A percentile compares a stretch with the other conserved stretches of the same genome.
These are phyloP conservation scores for Aricia artaxerxes DNA, from an alignment of 2,888 invertebrate genomes.

Conservation along the genomic window DNA sequence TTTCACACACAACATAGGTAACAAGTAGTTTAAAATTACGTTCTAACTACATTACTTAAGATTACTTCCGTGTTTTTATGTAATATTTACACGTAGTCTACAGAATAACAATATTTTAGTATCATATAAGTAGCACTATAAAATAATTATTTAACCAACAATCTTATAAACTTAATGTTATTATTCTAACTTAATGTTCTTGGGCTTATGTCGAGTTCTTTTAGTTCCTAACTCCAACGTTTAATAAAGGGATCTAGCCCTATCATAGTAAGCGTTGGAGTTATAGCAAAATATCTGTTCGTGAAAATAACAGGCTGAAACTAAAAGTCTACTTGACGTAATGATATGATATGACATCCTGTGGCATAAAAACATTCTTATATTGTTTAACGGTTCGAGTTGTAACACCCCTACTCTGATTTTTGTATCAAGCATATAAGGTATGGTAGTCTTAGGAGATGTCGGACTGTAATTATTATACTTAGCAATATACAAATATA, in stretches of 20 bases:
- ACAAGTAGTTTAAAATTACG: not conserved
- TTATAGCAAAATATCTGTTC: too few species aligned
- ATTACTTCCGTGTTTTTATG: not conserved
- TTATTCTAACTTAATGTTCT: not conserved
- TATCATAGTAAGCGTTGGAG: too few species aligned
- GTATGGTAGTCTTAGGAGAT: too few species aligned
- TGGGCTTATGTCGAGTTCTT: not conserved
- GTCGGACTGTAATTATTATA: too few species aligned
- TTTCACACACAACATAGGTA: not conserved
- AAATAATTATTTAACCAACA: not conserved
- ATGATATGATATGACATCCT: not conserved
- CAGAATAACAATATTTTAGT: not conserved
- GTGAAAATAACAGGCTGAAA: not conserved
- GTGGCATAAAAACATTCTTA: not conserved
- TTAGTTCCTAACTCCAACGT: not conserved
- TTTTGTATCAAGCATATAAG: too few species aligned
- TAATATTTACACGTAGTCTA: not conserved
- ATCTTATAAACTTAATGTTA: not conserved
- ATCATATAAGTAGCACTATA: not conserved
- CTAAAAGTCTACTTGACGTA: not conserved
- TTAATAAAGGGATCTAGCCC: too few species aligned
- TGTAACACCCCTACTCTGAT: too few species aligned
- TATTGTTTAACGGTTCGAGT: too few species aligned
- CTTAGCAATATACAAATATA: too few species aligned
- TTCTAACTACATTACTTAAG: not conserved